phyloP scores from a whole-genome alignment of 2,888 invertebrate genomes.

The Drosophila diplacantha region DNA sequence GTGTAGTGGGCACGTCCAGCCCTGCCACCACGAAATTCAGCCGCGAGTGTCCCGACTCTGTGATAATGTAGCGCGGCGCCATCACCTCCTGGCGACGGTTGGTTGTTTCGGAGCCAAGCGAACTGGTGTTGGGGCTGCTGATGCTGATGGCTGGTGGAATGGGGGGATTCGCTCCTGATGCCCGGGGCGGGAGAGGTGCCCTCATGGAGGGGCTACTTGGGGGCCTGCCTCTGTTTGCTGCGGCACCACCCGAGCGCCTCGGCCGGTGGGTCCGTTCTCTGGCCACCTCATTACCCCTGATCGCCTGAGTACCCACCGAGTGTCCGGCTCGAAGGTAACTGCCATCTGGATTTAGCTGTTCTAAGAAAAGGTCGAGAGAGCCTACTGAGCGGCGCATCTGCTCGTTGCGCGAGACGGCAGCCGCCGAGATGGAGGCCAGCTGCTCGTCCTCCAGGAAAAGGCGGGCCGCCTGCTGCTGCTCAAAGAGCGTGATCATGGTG shows the following conservation, averaged over 20 bases:
- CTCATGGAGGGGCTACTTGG: background rate
- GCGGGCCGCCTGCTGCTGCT: conserved; percentile 60
- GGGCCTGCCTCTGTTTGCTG: background rate
- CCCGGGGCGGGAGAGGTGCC: background rate
- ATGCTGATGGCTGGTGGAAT: conserved; percentile 6
- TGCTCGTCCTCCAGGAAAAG: conserved; percentile 61
- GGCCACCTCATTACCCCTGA: background rate
- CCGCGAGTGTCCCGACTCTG: conserved; percentile 4
- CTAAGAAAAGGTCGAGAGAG: conserved; percentile 49
- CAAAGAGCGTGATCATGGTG: conserved; percentile 58
- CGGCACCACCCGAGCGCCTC: background rate
- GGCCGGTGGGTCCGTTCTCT: conserved; percentile 3
- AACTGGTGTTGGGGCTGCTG: conserved; percentile 5
- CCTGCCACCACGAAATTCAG: conserved; percentile 8
- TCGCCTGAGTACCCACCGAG: background rate
- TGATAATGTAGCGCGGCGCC: conserved; percentile 5
- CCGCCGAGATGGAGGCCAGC: conserved; percentile 48
- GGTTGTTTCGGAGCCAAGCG: conserved; percentile 1
- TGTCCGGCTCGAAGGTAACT: conserved; percentile 47
- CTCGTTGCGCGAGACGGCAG: conserved; percentile 53
- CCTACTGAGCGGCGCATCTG: conserved; percentile 45
- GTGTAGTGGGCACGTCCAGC: background rate
- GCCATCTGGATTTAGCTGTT: conserved; percentile 58
- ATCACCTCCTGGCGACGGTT: conserved; percentile 8
- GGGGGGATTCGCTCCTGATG: background rate